Conservation (phyloP, 2,888 invertebrate species). For the Caenorhabditis plicata region DNA sequence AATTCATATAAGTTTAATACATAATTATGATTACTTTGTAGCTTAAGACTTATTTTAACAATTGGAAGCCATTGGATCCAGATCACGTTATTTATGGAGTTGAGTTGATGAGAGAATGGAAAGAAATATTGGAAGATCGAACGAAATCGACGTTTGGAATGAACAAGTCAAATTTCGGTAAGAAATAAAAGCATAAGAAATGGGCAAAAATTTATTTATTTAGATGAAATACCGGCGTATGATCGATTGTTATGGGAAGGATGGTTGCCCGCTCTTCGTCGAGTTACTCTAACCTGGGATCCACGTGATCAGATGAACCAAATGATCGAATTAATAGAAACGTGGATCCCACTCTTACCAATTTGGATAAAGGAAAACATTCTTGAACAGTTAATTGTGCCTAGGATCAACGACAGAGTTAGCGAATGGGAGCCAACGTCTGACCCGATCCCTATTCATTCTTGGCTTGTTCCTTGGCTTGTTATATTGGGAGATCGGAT, state of each 20-base stretch:
- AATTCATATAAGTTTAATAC: background rate
- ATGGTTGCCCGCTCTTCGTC: slow-evolving; percentile 79
- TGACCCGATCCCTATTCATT: slow-evolving; percentile 90
- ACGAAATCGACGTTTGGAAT: slow-evolving; percentile 20
- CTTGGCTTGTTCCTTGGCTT: slow-evolving; percentile 97
- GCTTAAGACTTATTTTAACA: slow-evolving; percentile 76
- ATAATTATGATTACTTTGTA: slow-evolving; percentile 44
- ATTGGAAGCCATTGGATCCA: slow-evolving; percentile 87
- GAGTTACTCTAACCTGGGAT: slow-evolving; percentile 74
- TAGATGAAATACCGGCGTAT: slow-evolving; percentile 72
- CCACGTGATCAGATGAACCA: slow-evolving; percentile 74
- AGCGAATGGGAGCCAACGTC: slow-evolving; percentile 83
- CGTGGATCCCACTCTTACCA: slow-evolving; percentile 81
- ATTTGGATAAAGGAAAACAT: slow-evolving; percentile 81
- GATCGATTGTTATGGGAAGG: slow-evolving; percentile 85
- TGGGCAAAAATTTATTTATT: background rate
- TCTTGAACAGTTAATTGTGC: slow-evolving; percentile 70
- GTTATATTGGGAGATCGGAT: slow-evolving; percentile 75
- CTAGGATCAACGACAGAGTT: slow-evolving; percentile 50
- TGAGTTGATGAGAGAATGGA: slow-evolving; percentile 65
- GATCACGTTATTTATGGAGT: slow-evolving; percentile 67
- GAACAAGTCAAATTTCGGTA: slow-evolving; percentile 13
- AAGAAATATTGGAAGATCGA: slow-evolving; percentile 30
- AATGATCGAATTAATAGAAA: slow-evolving; percentile 78
- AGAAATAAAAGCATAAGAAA: background rate